Evolutionary conservation across 2,797 vertebrate species (phyloP).

Genomic region (Rhabdophis nuchalis): DNA sequence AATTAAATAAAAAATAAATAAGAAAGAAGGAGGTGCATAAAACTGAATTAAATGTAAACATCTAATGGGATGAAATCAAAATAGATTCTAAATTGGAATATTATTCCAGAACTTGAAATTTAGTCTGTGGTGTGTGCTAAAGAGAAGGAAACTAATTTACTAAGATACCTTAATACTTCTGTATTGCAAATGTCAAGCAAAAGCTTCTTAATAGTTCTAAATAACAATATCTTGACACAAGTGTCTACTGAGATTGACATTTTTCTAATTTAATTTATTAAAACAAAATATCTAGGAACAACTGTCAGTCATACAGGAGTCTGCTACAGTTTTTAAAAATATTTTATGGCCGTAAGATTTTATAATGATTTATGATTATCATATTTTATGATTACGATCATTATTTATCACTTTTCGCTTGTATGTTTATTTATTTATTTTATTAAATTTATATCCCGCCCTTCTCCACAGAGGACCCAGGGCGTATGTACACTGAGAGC

Average conservation of each 20-base stretch:
- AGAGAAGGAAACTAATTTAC: not conserved
- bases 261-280: slow-evolving; percentile 21
- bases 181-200: not conserved
- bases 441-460: no score
- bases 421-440: no score
- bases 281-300: slow-evolving; percentile 1
- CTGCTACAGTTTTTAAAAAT: not conserved
- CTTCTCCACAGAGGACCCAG: no score
- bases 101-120: not conserved
- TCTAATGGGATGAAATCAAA: not conserved
- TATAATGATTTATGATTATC: not conserved
- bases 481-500: not conserved
- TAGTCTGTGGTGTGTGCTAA: not conserved
- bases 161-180: not conserved
- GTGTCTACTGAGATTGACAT: not conserved
- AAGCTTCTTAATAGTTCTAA: not conserved
- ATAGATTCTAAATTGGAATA: not conserved
- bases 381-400: not conserved
- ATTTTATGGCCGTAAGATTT: slow-evolving; percentile 19
- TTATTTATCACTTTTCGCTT: not conserved
- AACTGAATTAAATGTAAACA: not conserved
- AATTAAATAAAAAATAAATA: not conserved
- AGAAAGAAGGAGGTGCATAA: not conserved
- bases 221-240: not conserved
- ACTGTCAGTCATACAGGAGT: not conserved